These are phyloP conservation scores for Pteropus alecto DNA, from an alignment of 2,113 vertebrate genomes.

Conservation along the genomic window DNA sequence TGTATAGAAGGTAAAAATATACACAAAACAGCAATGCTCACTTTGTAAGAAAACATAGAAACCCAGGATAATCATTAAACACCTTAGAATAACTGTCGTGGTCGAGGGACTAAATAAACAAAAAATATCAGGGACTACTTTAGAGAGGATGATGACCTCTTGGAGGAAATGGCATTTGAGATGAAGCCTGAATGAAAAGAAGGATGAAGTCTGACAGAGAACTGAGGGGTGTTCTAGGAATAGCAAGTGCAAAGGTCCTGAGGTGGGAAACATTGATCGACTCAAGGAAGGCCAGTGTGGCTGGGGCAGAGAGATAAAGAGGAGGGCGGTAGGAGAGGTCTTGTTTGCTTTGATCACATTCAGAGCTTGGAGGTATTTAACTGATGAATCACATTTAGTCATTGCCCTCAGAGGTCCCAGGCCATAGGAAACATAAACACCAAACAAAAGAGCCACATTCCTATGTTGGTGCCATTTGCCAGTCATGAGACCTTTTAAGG, in stretches of 20 bases:
- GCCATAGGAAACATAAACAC: neutral
- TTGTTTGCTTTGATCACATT: neutral
- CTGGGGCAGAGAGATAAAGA: neutral
- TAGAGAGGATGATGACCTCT: neutral
- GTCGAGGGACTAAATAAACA: neutral
- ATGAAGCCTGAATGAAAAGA: neutral
- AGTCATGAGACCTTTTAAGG: neutral
- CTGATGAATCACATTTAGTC: neutral
- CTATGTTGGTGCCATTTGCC: neutral
- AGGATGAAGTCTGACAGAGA: neutral
- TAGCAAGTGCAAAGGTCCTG: neutral
- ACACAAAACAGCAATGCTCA: neutral
- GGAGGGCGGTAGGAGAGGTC: neutral
- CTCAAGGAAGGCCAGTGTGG: neutral
- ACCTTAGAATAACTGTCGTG: neutral
- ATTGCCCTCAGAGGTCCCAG: neutral
- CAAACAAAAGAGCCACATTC: neutral
- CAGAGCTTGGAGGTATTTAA: neutral
- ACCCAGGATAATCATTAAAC: neutral
- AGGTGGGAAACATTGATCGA: neutral
- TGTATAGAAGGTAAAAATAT: neutral
- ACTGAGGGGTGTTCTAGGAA: neutral
- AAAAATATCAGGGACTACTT: neutral
- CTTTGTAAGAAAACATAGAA: neutral
- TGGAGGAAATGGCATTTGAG: neutral